phyloP scores from a whole-genome alignment of 1,140 invertebrate genomes.

The Leptinotarsa texana region DNA sequence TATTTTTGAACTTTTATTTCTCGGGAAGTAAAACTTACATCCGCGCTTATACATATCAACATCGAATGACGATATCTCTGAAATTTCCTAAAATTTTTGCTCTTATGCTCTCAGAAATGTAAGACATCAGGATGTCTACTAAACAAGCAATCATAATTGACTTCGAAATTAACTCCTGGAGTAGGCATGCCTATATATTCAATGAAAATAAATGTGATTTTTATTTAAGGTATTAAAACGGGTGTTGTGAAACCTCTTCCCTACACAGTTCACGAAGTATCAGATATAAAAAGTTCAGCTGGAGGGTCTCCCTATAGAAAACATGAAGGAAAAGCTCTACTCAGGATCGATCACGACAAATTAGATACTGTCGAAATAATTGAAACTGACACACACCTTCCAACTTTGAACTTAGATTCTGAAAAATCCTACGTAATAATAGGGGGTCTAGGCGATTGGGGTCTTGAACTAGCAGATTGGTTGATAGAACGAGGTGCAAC shows the following conservation, averaged over 20 bases:
- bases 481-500: conserved; percentile 78
- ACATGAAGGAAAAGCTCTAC: conserved; percentile 93
- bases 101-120: too few relatives aligned
- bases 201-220: too few relatives aligned
- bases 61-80: too few relatives aligned
- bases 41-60: too few relatives aligned
- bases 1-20: too few relatives aligned
- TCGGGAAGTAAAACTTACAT: too few relatives aligned
- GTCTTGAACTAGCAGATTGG: conserved; percentile 81
- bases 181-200: too few relatives aligned
- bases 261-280: background rate
- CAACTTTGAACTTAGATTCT: conserved; percentile 43
- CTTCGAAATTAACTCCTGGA: too few relatives aligned
- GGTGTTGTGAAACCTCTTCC: conserved; percentile 12
- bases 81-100: too few relatives aligned
- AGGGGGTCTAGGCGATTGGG: conserved; percentile 87
- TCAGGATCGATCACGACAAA: conserved; percentile 84
- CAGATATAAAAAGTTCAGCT: conserved; percentile 59
- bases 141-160: too few relatives aligned
- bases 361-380: conserved; percentile 48
- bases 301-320: conserved; percentile 92
- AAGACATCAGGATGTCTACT: too few relatives aligned
- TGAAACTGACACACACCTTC: background rate
- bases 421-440: conserved; percentile 64
- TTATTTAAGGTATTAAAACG: background rate